A percentile compares a stretch with the other conserved stretches of the same genome.
phyloP scores from a whole-genome alignment of 2,113 vertebrate species.

The Dermatemys mawii region DNA sequence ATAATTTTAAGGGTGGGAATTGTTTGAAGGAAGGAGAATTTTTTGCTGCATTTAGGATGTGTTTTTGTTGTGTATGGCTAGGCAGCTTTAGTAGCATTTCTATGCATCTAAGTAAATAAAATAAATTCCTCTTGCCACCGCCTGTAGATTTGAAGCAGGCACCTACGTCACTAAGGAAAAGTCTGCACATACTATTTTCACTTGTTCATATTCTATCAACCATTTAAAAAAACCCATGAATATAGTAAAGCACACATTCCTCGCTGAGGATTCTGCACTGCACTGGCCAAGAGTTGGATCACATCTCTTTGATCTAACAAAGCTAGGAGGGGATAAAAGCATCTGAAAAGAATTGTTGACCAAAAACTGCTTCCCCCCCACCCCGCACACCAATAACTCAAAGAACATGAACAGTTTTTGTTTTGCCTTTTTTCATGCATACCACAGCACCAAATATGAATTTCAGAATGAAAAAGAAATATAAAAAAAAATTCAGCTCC shows the following conservation, averaged over 20 bases:
- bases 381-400: neutral
- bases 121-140: neutral
- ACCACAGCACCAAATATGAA: neutral
- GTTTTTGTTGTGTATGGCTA: fast-evolving
- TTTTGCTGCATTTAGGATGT: neutral
- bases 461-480: neutral
- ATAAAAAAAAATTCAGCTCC: neutral
- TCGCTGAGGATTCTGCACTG: neutral
- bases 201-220: neutral
- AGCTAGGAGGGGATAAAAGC: neutral
- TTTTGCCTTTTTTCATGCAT: neutral
- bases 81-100: neutral
- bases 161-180: neutral
- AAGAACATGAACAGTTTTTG: neutral
- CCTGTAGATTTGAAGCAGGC: neutral
- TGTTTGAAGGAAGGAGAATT: neutral
- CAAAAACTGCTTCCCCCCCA: fast-evolving
- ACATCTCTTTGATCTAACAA: neutral
- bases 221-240: neutral
- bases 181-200: neutral
- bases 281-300: neutral
- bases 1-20: neutral
- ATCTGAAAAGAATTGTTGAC: neutral
- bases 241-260: neutral
- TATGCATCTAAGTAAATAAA: neutral